Conservation (phyloP, 2,797 vertebrate genomes). For the Scyliorhinus canicula region DNA sequence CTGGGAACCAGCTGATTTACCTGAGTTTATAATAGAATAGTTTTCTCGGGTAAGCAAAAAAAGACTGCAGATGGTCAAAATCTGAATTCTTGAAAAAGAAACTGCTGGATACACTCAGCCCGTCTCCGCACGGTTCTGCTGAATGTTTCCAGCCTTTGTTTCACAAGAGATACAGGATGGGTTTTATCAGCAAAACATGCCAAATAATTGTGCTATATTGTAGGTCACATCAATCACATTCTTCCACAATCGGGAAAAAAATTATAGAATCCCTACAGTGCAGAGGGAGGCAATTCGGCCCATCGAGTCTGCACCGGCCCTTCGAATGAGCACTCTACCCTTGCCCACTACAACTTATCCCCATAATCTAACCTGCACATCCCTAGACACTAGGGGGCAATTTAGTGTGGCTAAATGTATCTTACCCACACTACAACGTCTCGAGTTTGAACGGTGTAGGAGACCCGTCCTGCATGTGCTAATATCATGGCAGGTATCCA, state of each 20-base stretch:
- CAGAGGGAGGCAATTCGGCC: too few species aligned
- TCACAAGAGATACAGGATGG: neutral
- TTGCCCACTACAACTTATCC: too few species aligned
- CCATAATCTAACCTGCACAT: too few species aligned
- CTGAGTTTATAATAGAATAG: neutral
- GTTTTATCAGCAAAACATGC: neutral
- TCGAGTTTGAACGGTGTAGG: too few species aligned
- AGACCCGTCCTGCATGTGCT: too few species aligned
- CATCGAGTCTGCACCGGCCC: too few species aligned
- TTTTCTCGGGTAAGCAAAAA: neutral
- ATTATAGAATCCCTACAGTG: too few species aligned
- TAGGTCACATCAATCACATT: neutral
- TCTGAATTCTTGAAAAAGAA: neutral
- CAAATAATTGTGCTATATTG: neutral
- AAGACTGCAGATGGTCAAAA: neutral
- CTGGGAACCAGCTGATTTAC: neutral
- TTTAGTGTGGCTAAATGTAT: too few species aligned
- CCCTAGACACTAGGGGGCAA: too few species aligned
- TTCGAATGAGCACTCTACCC: too few species aligned
- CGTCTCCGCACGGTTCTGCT: neutral
- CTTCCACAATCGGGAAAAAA: neutral
- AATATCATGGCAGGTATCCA: too few species aligned
- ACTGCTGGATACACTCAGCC: neutral
- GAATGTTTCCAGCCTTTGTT: neutral
- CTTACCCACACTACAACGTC: too few species aligned